Percentiles rank a stretch among this genome's conserved stretches.
phyloP scores from a whole-genome alignment of 2,113 vertebrate species.

The Ovibos moschatus region DNA sequence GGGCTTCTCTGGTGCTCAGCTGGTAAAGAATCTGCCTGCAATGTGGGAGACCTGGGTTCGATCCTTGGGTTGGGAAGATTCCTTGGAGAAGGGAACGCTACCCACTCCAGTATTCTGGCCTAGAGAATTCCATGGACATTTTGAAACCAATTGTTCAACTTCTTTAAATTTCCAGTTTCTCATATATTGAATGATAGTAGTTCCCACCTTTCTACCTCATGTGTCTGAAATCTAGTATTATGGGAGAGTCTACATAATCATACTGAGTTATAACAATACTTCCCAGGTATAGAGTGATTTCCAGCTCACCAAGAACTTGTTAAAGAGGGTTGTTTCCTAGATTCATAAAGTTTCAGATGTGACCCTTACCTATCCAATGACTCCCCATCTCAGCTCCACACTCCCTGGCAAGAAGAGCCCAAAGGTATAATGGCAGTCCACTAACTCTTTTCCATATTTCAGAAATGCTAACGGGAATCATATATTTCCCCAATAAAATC shows the following conservation, averaged over 20 bases:
- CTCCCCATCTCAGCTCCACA: not conserved
- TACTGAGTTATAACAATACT: not conserved
- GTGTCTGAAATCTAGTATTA: not conserved
- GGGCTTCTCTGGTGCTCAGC: not conserved
- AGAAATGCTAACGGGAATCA: constrained; percentile 58
- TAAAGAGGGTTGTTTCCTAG: not conserved
- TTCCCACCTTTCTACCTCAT: not conserved
- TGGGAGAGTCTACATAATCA: not conserved
- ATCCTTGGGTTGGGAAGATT: not conserved
- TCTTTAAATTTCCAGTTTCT: not conserved
- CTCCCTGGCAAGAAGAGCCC: not conserved
- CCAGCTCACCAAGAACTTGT: not conserved
- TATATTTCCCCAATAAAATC: constrained; percentile 58
- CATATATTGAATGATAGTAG: not conserved
- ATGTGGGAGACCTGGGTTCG: not conserved
- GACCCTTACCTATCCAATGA: not conserved
- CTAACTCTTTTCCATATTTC: constrained; percentile 57
- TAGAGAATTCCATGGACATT: not conserved
- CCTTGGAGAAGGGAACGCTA: not conserved
- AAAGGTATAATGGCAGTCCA: not conserved
- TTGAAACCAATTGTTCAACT: not conserved
- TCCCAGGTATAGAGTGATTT: not conserved
- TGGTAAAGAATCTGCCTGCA: not conserved
- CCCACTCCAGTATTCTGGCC: not conserved
- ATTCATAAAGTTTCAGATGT: not conserved